Conservation (phyloP, 2,888 invertebrate genomes). For the Temnothorax ravouxi region DNA sequence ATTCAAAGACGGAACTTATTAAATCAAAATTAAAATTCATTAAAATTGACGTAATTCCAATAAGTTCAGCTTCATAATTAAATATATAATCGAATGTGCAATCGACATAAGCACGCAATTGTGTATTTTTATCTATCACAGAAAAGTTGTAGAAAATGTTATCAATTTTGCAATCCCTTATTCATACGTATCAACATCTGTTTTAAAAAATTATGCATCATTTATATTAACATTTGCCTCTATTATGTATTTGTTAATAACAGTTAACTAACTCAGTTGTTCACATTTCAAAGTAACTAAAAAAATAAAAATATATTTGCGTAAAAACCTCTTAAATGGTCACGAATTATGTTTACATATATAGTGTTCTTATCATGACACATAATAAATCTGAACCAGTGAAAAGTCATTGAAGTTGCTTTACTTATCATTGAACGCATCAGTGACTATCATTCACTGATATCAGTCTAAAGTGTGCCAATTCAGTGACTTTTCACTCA, state of each 20-base stretch:
- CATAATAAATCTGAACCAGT: no score
- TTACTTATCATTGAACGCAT: no score
- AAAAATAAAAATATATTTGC: background rate
- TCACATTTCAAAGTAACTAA: background rate
- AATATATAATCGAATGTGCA: background rate
- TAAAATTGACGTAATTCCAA: background rate
- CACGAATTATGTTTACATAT: background rate
- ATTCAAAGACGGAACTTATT: slow-evolving; percentile 13
- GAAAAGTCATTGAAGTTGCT: no score
- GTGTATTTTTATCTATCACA: background rate
- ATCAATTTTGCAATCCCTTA: background rate
- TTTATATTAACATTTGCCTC: background rate
- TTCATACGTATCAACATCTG: background rate
- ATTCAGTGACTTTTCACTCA: no score
- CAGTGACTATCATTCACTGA: no score
- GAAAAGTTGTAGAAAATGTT: background rate
- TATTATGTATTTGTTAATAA: background rate
- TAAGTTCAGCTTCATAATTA: background rate
- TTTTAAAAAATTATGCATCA: background rate
- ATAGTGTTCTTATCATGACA: background rate
- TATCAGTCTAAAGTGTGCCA: no score
- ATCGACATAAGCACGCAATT: background rate
- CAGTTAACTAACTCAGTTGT: background rate
- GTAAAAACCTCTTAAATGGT: background rate
- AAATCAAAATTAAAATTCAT: background rate